Evolutionary conservation across 2,797 vertebrate species (phyloP), one percentile per base, ranked within the genome.

Genomic region (Acrossocheilus fasciatus): DNA sequence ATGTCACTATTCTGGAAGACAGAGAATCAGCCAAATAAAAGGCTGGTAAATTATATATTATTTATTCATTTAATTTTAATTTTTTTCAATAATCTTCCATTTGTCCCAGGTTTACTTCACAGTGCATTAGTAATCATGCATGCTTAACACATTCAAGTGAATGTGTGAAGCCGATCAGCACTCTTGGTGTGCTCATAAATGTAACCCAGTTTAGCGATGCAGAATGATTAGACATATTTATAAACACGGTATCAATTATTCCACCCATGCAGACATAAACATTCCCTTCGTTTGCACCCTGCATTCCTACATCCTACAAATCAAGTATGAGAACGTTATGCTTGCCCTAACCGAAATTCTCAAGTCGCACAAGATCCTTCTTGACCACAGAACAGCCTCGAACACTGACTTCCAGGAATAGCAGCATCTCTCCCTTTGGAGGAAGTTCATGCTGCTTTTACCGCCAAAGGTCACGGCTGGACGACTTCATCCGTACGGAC

Each of bases 321-420:
- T 34, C 23, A 26, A 62, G 26, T 36, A n/a, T 73, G 15, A 75
- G 68, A 77, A 39, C 23, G 34, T 18, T 26, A 23, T 3, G 6
- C 41, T 39, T 62, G 20, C 15, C 41, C 26, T 57, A 64, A 52
- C 43, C 0, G 4, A 45, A 45, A 54, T 50, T 76, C 83, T 73
- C 8, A 76, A 54, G 54, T 20, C 50, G 1, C 26, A 30, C 54
- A 74, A 72, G 54, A 66, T 20, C 11, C 26, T 54, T 88, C 80
- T 68, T 43, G 57, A 82, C 73, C 74, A 30, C 47, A 52, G 8
- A 34, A 11, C 64, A 50, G 62, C 26, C 62, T 36, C 18, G 20
- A 69, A 50, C 43, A 10, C 59, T 68, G 81, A 59, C 57, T 78
- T 88, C 75, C 87, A 75, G 72, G 47, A 88, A 86, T 76, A 81